Evolutionary conservation across 1,140 invertebrate species (phyloP).

Genomic region (Araneus ventricosus): DNA sequence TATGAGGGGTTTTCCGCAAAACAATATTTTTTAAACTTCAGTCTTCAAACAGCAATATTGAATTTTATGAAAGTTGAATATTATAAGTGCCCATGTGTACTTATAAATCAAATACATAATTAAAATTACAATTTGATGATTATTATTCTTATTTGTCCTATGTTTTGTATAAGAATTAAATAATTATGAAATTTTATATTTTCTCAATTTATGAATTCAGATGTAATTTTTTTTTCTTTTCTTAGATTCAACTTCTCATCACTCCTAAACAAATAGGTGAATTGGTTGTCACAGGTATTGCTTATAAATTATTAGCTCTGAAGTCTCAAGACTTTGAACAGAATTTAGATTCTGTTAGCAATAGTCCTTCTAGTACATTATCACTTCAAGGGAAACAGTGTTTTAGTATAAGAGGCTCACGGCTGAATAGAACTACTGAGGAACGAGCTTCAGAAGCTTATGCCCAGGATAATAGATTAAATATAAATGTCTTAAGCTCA

Average conservation of each 20-base stretch:
- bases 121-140: no score
- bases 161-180: no score
- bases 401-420: conserved; percentile 80
- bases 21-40: no score
- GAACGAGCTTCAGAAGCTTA: conserved; percentile 80
- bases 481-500: conserved; percentile 80
- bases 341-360: background rate
- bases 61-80: no score
- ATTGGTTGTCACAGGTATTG: conserved; percentile 79
- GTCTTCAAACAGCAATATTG: no score
- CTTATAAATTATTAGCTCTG: conserved; percentile 78
- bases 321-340: conserved; percentile 52
- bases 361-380: conserved; percentile 76
- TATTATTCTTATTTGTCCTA: no score
- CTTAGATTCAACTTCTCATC: conserved; percentile 78
- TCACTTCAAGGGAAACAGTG: conserved; percentile 80
- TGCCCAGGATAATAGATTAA: conserved; percentile 80
- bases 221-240: conserved; percentile 55
- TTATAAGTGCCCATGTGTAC: no score
- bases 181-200: no score
- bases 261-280: conserved; percentile 79
- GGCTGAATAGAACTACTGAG: conserved; percentile 80
- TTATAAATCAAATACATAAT: no score
- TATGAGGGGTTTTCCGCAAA: no score
- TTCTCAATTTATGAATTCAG: background rate